Conservation (phyloP, 2,888 invertebrate species). For the Eupithecia abbreviata region DNA sequence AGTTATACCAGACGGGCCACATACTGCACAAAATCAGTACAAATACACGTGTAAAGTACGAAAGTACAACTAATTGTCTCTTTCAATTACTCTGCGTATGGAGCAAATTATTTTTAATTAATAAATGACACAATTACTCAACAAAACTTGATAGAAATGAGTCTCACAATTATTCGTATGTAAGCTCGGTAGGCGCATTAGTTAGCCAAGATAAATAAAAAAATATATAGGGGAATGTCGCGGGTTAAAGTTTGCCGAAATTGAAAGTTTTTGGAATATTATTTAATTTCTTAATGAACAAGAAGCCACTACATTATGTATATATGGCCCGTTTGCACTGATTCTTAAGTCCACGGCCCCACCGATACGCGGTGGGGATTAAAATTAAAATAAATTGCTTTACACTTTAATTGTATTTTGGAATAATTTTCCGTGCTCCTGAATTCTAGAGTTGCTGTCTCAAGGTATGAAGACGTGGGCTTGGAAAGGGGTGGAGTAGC, state of each 20-base stretch:
- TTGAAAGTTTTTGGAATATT: too few species aligned
- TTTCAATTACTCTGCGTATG: not conserved
- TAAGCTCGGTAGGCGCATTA: not conserved
- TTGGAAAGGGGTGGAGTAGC: slow-evolving; percentile 54
- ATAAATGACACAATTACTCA: not conserved
- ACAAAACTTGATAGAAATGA: not conserved
- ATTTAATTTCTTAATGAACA: not conserved
- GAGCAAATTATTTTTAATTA: not conserved
- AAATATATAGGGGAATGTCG: too few species aligned
- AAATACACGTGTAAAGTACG: not conserved
- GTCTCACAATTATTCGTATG: not conserved
- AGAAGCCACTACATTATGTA: not conserved
- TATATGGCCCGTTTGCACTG: not conserved
- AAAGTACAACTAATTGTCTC: not conserved
- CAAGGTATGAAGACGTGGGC: slow-evolving; percentile 65
- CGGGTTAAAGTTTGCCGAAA: too few species aligned
- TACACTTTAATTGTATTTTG: slow-evolving; percentile 82
- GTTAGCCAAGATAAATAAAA: not conserved
- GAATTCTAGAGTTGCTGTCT: slow-evolving; percentile 75
- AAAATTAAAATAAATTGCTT: slow-evolving; percentile 82
- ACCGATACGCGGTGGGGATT: slow-evolving; percentile 62
- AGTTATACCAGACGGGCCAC: slow-evolving; percentile 33
- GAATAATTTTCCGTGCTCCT: slow-evolving; percentile 82
- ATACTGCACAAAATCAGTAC: not conserved
- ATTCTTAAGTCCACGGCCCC: not conserved